A percentile compares a stretch with the other conserved stretches of the same genome.
These are phyloP conservation scores for Oreochromis aureus DNA, from an alignment of 2,113 vertebrate genomes.

Conservation along the genomic window DNA sequence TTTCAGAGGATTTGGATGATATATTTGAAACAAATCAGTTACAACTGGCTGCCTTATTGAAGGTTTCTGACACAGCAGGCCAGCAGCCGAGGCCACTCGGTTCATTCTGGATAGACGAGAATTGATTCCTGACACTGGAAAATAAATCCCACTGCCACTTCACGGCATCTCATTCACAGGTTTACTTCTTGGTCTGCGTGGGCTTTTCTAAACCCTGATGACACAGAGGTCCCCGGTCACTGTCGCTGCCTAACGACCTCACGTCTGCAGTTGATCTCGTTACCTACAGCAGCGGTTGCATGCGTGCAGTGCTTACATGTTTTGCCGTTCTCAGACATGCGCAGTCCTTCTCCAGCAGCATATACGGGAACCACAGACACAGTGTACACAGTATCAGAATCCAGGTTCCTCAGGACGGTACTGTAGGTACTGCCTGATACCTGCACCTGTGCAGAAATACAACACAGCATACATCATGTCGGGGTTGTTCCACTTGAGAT, in stretches of 20 bases:
- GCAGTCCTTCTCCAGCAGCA: conserved; percentile 83
- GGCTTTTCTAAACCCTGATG: not conserved
- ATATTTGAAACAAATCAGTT: not conserved
- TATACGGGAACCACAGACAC: conserved; percentile 86
- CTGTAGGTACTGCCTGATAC: conserved; percentile 85
- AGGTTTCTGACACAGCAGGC: not conserved
- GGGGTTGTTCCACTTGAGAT: not conserved
- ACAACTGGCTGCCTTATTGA: not conserved
- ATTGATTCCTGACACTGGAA: not conserved
- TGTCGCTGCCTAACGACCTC: not conserved
- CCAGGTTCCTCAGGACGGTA: conserved; percentile 82
- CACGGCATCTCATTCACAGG: not conserved
- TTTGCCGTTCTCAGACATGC: conserved; percentile 84
- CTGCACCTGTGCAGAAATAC: conserved; percentile 71
- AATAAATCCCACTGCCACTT: not conserved
- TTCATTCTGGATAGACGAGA: conserved; percentile 38
- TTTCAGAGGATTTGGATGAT: not conserved
- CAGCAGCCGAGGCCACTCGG: conserved; percentile 11
- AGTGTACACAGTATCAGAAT: conserved; percentile 84
- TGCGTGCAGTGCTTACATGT: conserved; percentile 79
- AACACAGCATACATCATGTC: not conserved
- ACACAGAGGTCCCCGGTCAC: not conserved
- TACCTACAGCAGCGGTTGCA: not conserved
- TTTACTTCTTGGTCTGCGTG: not conserved
- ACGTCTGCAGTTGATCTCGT: not conserved